Conservation (phyloP, 2,113 vertebrate species). For the Illadopsis cleaveri region DNA sequence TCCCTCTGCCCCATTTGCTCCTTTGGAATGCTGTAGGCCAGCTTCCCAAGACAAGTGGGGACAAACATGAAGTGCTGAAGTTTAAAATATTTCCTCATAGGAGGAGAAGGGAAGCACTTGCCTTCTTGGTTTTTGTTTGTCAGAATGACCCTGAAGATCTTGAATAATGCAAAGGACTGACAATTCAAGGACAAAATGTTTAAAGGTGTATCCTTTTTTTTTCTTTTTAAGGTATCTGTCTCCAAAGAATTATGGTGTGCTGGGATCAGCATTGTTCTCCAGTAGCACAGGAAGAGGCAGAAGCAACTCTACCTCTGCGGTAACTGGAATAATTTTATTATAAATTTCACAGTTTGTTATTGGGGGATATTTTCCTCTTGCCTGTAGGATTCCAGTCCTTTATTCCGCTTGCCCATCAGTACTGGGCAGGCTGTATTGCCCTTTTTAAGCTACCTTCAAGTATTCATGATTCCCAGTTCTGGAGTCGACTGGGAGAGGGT, state of each 20-base stretch:
- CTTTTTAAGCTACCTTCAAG: not conserved
- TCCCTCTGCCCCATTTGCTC: not conserved
- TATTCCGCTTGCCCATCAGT: not conserved
- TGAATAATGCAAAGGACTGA: not conserved
- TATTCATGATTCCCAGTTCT: not conserved
- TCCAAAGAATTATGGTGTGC: slow-evolving; percentile 31
- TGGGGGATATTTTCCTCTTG: not conserved
- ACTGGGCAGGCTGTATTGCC: not conserved
- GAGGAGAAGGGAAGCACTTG: not conserved
- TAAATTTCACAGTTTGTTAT: not conserved
- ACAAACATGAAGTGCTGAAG: not conserved
- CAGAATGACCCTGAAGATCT: not conserved
- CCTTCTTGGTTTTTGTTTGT: not conserved
- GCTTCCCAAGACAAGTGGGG: not conserved
- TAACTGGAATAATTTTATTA: not conserved
- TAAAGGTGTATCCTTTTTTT: not conserved
- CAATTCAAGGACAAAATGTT: not conserved
- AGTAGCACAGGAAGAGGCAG: not conserved
- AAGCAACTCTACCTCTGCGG: slow-evolving; percentile 7
- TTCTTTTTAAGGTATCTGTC: slow-evolving; percentile 71
- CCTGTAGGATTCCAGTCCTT: not conserved
- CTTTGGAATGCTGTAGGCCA: not conserved
- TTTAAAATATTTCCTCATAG: not conserved
- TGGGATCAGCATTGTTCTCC: not conserved
- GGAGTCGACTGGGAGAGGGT: not conserved